Base-by-base conservation (phyloP, 2,113 vertebrate species). In the Chrysochloris asiatica region DNA sequence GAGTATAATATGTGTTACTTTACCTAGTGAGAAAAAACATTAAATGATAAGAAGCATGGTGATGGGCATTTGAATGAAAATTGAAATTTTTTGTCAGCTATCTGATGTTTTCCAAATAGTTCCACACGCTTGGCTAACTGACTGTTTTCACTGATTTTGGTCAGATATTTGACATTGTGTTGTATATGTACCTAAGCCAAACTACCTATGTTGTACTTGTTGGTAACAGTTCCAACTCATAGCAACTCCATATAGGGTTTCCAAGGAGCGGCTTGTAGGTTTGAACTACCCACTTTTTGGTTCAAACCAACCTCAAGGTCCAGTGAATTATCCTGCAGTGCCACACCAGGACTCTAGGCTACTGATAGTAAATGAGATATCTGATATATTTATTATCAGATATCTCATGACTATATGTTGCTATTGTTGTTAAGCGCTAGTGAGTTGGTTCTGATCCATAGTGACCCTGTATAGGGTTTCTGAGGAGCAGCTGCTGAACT, bases 41-140 rank as follows among this genome's bases (percentile, higher is more conserved):
- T 45, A 75, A 86, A 89, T 89, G 77, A 86, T 81, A 78, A 90
- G 45, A 41, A 90, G 21, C 3, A 0, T 81, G 24, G 26, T 63
- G 77, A 41, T 50, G 91, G 47, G 54, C 21, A 63, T 65, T 47
- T 77, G 83, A 88, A 83, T 52, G 61, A 78, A 94, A 94, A 96
- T 52, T 85, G 22, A 36, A 88, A 88, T 83, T 90, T 93, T 77
- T 80, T 85, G 47, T 90, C 63, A 91, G 24, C 93, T 91, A 85
- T 93, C 47, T 94, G 73, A 95, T 61, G 83, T 94, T 95, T 95
- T 93, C 83, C 73, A 89, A 86, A 78, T 86, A 93, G 83, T 95
- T 93, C 36, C 72, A 88, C 79, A 84, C 88, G 73, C 63, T 78
- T 90, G 52, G 50, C 28, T 96, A 94, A 71, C 83, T 91, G 76